Evolutionary conservation across 1,140 invertebrate genomes (phyloP).

Genomic region (Pseudobourletiella spinata): DNA sequence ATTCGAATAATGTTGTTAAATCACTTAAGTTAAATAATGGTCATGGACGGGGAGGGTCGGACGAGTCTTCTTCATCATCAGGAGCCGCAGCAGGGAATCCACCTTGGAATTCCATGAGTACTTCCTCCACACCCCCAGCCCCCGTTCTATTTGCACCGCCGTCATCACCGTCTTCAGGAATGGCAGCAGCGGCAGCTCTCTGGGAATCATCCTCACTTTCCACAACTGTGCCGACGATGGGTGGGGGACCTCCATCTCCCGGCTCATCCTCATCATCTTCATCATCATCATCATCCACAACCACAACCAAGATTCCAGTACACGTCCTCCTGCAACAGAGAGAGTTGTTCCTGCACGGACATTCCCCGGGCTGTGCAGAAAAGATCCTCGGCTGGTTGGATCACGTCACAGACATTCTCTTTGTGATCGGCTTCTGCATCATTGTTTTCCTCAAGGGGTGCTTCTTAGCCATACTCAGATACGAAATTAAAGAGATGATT

Average conservation of each 20-base stretch:
- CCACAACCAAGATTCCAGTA: constrained; percentile 3
- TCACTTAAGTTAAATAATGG: too few relatives aligned
- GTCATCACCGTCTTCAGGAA: not conserved
- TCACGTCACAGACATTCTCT: constrained; percentile 66
- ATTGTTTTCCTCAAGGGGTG: constrained; percentile 81
- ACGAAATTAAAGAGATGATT: constrained; percentile 51
- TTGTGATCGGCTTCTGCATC: constrained; percentile 81
- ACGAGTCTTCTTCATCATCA: not conserved
- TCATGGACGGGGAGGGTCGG: not conserved
- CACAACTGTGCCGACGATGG: not conserved
- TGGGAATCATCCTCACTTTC: not conserved
- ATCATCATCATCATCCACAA: not conserved
- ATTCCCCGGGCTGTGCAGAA: constrained; percentile 55
- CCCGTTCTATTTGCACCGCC: not conserved
- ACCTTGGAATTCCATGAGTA: not conserved
- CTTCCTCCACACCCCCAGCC: not conserved
- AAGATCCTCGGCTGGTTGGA: constrained; percentile 60
- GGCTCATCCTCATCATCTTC: not conserved
- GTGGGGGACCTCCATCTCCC: not conserved
- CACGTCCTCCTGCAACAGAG: not conserved
- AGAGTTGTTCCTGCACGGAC: constrained; percentile 2
- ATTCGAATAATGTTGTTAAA: constrained; percentile 4
- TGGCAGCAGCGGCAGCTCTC: not conserved
- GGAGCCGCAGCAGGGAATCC: not conserved
- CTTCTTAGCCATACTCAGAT: constrained; percentile 71